A percentile compares a stretch with the other conserved stretches of the same genome.
phyloP scores from a whole-genome alignment of 2,888 invertebrate species.

The Cremastobaeus sp. region DNA sequence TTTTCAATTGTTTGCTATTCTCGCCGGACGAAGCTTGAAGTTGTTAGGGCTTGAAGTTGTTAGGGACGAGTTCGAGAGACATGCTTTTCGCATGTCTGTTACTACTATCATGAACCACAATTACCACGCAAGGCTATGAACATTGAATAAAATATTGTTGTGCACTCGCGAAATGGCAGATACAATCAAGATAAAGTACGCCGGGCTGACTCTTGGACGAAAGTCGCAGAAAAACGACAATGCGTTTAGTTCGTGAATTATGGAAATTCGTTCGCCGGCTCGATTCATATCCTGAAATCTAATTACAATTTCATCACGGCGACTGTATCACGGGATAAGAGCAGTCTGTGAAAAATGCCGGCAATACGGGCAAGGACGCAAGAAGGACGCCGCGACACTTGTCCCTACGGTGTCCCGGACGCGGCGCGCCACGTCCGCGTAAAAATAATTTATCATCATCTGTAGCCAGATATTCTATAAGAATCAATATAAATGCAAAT shows the following conservation, averaged over 20 bases:
- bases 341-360: not conserved
- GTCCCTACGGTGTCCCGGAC: constrained; percentile 15
- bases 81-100: constrained; percentile 43
- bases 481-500: constrained; percentile 63
- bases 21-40: no score
- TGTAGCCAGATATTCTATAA: constrained; percentile 48
- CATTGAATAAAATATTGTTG: constrained; percentile 50
- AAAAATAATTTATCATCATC: constrained; percentile 59
- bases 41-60: no score
- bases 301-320: not conserved
- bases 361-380: not conserved
- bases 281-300: no score
- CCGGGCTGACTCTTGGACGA: not conserved
- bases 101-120: constrained; percentile 52
- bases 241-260: not conserved
- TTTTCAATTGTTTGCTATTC: no score
- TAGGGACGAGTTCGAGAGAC: no score
- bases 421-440: constrained; percentile 26
- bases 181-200: constrained; percentile 38
- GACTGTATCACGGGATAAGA: not conserved
- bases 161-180: constrained; percentile 31
- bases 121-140: constrained; percentile 37
- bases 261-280: constrained; percentile 3
- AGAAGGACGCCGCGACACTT: constrained; percentile 15
- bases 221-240: not conserved